A percentile compares a stretch with the other conserved stretches of the same genome.
phyloP scores from a whole-genome alignment of 1,140 invertebrate species.

The Phymastichus coffea region DNA sequence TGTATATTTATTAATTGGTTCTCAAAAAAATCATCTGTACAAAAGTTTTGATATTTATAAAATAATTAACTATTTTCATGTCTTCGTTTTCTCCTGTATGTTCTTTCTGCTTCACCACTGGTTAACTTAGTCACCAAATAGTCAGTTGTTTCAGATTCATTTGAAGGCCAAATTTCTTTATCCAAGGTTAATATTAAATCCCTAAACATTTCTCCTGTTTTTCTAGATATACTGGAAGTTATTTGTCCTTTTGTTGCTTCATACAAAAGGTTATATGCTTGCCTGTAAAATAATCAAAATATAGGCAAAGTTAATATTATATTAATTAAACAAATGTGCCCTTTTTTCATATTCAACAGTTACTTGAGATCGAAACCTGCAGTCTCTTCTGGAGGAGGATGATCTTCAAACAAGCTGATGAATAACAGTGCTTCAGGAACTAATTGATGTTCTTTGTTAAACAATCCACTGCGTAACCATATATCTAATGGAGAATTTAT shows the following conservation, averaged over 20 bases:
- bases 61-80: background rate
- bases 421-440: slow-evolving; percentile 35
- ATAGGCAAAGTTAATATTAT: background rate
- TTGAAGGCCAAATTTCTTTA: slow-evolving; percentile 24
- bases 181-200: slow-evolving; percentile 23
- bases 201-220: slow-evolving; percentile 25
- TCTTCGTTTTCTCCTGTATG: slow-evolving; percentile 20
- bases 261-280: slow-evolving; percentile 37
- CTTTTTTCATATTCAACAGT: background rate
- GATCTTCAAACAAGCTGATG: slow-evolving; percentile 35
- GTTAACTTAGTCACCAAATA: slow-evolving; percentile 23
- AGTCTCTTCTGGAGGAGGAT: slow-evolving; percentile 26
- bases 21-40: background rate
- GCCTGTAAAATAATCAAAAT: slow-evolving; percentile 25
- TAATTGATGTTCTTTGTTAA: slow-evolving; percentile 18
- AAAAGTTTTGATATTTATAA: background rate
- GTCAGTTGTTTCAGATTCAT: slow-evolving; percentile 13
- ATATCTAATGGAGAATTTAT: slow-evolving; percentile 27
- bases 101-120: slow-evolving; percentile 6
- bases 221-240: slow-evolving; percentile 14
- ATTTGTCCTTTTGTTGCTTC: slow-evolving; percentile 11
- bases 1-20: too few species aligned
- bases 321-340: background rate
- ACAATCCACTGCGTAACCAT: slow-evolving; percentile 34
- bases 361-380: slow-evolving; percentile 35